Percentiles rank a stretch among this genome's conserved stretches.
Evolutionary conservation across 2,113 vertebrate species (phyloP).

Genomic region (Lepisosteus oculatus): DNA sequence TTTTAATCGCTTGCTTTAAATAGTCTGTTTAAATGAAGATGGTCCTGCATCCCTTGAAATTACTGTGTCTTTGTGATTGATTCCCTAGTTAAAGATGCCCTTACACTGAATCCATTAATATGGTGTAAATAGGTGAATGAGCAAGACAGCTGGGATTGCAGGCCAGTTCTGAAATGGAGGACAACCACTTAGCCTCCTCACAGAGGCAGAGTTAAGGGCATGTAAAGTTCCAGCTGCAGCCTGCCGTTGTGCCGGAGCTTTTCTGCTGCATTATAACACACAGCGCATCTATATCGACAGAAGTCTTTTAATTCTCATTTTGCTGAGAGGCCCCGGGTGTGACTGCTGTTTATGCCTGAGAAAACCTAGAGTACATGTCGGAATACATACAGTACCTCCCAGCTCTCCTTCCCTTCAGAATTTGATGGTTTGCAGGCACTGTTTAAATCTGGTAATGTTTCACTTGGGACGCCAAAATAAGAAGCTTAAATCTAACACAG

Average conservation of each 20-base stretch:
- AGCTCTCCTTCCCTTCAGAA: no score
- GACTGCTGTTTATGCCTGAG: no score
- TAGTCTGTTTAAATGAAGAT: not conserved
- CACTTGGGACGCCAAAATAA: no score
- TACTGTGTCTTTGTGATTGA: constrained; percentile 31
- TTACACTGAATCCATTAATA: constrained; percentile 37
- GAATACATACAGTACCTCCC: no score
- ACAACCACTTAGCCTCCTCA: constrained; percentile 10
- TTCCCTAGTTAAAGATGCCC: constrained; percentile 41
- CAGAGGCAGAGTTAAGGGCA: not conserved
- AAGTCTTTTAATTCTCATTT: no score
- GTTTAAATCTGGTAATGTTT: no score
- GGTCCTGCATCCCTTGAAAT: not conserved
- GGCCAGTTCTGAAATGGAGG: not conserved
- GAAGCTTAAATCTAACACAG: no score
- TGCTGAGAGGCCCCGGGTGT: no score
- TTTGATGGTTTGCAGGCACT: no score
- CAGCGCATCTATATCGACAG: no score
- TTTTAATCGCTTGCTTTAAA: constrained; percentile 1
- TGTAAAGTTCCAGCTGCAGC: not conserved
- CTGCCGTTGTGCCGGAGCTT: not conserved
- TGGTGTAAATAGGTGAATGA: constrained; percentile 33
- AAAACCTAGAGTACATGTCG: no score
- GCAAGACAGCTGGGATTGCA: constrained; percentile 16
- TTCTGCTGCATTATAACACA: no score